Conservation (phyloP, 2,797 vertebrate genomes). For the Trichosurus vulpecula region DNA sequence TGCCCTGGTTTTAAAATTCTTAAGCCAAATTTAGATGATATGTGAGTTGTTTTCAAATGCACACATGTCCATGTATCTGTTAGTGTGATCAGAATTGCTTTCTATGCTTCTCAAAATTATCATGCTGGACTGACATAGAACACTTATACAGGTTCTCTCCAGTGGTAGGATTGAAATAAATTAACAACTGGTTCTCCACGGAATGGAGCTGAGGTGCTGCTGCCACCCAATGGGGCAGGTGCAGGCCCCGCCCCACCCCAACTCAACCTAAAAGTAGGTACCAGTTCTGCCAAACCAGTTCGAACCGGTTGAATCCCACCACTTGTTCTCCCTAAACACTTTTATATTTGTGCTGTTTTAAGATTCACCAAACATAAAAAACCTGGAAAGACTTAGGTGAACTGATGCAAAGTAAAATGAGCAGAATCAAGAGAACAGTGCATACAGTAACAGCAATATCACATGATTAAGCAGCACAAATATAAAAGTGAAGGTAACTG, state of each 20-base stretch:
- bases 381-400: not conserved
- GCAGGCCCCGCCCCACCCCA: too few species aligned
- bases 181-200: too few species aligned
- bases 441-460: not conserved
- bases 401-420: not conserved
- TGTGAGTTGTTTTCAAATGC: not conserved
- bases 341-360: not conserved
- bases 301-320: too few species aligned
- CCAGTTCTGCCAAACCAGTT: too few species aligned
- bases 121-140: not conserved
- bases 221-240: too few species aligned
- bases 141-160: not conserved
- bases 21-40: not conserved
- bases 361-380: not conserved
- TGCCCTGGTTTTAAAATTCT: slow-evolving; percentile 22
- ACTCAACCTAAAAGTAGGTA: too few species aligned
- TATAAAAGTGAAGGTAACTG: not conserved
- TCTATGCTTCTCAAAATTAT: not conserved
- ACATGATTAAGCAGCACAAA: too few species aligned
- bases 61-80: not conserved
- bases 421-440: not conserved
- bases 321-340: not conserved
- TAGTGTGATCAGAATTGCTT: not conserved
- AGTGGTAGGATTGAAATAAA: too few species aligned
- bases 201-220: too few species aligned